Conservation (phyloP, 2,888 invertebrate species). For the Pogonocherus hispidulus region DNA sequence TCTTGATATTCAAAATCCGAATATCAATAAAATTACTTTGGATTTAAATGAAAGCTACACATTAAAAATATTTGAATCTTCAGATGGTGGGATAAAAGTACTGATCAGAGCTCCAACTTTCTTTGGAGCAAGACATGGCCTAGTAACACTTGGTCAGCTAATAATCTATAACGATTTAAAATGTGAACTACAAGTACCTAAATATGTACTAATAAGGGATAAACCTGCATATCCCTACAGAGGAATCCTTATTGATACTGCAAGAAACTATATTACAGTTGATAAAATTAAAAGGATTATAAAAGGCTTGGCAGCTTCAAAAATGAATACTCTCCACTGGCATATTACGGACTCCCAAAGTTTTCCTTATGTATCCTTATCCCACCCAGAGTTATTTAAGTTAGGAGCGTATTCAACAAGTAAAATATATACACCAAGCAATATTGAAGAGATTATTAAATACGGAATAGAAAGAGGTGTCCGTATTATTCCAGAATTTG, state of each 20-base stretch:
- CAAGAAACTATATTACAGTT: slow-evolving; percentile 87
- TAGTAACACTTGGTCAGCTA: slow-evolving; percentile 79
- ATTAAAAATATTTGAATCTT: slow-evolving; percentile 65
- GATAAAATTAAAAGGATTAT: slow-evolving; percentile 82
- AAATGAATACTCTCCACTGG: slow-evolving; percentile 96
- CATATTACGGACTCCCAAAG: slow-evolving; percentile 95
- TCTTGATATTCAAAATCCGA: slow-evolving; percentile 60
- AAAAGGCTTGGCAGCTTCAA: slow-evolving; percentile 91
- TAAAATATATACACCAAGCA: slow-evolving; percentile 74
- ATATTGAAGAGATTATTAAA: slow-evolving; percentile 50
- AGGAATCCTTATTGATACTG: slow-evolving; percentile 82
- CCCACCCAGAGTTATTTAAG: slow-evolving; percentile 78
- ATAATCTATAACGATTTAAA: slow-evolving; percentile 78
- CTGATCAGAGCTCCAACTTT: slow-evolving; percentile 73
- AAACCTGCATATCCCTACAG: slow-evolving; percentile 89
- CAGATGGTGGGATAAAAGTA: slow-evolving; percentile 71
- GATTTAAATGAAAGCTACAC: slow-evolving; percentile 75
- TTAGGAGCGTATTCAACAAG: slow-evolving; percentile 85
- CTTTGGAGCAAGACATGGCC: slow-evolving; percentile 78
- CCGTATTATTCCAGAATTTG: slow-evolving; percentile 91
- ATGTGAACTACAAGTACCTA: slow-evolving; percentile 74
- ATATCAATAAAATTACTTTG: slow-evolving; percentile 66
- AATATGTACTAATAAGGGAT: slow-evolving; percentile 78
- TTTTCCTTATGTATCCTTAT: slow-evolving; percentile 87
- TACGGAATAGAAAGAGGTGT: slow-evolving; percentile 75